These are phyloP conservation scores for Cuculus canorus DNA, from an alignment of 2,797 vertebrate species.

Conservation along the genomic window DNA sequence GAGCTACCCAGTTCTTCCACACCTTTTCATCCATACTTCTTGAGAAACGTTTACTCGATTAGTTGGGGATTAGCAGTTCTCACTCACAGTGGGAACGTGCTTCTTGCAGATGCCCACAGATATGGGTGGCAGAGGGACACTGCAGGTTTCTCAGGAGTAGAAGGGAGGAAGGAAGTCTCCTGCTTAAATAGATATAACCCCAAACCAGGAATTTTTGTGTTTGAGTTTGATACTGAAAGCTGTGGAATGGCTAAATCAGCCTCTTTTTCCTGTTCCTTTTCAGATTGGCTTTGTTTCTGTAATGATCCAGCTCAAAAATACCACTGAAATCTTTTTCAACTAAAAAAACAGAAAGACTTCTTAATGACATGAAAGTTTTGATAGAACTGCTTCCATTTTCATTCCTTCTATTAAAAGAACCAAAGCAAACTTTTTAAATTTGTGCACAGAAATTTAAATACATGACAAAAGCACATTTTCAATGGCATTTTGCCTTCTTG, in stretches of 20 bases:
- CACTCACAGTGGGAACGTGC: not conserved
- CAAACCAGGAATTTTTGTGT: not conserved
- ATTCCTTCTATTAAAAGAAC: slow-evolving; percentile 41
- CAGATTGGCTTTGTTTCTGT: not conserved
- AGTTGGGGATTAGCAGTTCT: not conserved
- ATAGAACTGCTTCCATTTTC: slow-evolving; percentile 43
- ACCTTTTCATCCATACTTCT: not conserved
- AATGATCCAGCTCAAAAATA: slow-evolving; percentile 13
- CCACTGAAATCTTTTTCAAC: slow-evolving; percentile 1
- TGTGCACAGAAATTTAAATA: slow-evolving; percentile 40
- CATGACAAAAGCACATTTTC: slow-evolving; percentile 48
- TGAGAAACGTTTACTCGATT: not conserved
- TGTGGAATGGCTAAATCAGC: not conserved
- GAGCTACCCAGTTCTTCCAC: not conserved
- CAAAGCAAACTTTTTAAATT: slow-evolving; percentile 43
- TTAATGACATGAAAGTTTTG: slow-evolving; percentile 25
- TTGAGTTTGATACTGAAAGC: not conserved
- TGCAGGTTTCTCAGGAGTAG: not conserved
- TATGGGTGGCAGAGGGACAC: not conserved
- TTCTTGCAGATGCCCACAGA: not conserved
- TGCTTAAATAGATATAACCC: not conserved
- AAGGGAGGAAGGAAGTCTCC: not conserved
- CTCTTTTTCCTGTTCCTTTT: not conserved
- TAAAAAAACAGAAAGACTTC: not conserved
- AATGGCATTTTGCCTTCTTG: slow-evolving; percentile 53